Evolutionary conservation across 1,140 invertebrate genomes (phyloP).

Genomic region (Parasteatoda tepidariorum): DNA sequence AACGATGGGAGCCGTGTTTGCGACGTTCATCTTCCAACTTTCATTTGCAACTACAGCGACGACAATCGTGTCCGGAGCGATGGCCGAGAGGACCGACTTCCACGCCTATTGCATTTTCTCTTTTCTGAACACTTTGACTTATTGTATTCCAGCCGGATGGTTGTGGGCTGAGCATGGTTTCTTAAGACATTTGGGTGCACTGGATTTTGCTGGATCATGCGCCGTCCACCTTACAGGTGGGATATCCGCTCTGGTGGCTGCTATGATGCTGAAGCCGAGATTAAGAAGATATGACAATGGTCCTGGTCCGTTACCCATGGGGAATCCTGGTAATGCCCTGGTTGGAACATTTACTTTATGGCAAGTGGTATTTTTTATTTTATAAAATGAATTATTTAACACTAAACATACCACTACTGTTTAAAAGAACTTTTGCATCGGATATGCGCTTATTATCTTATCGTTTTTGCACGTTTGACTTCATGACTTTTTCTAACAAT

Average conservation of each 20-base stretch:
- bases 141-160: slow-evolving; percentile 94
- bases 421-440: not conserved
- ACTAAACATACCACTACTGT: not conserved
- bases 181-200: slow-evolving; percentile 80
- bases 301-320: slow-evolving; percentile 80
- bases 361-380: slow-evolving; percentile 66
- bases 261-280: slow-evolving; percentile 89
- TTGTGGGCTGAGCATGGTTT: slow-evolving; percentile 90
- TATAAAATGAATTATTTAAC: not conserved
- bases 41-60: slow-evolving; percentile 70
- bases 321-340: slow-evolving; percentile 89
- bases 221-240: slow-evolving; percentile 91
- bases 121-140: slow-evolving; percentile 88
- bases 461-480: too few species aligned
- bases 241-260: slow-evolving; percentile 82
- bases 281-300: slow-evolving; percentile 86
- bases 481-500: too few species aligned
- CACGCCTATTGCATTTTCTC: slow-evolving; percentile 92
- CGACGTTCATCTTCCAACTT: slow-evolving; percentile 69
- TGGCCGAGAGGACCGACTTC: slow-evolving; percentile 81
- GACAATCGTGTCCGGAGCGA: slow-evolving; percentile 70
- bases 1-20: slow-evolving; percentile 65
- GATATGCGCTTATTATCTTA: too few species aligned
- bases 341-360: slow-evolving; percentile 93
- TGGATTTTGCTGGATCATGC: slow-evolving; percentile 92